Conservation (phyloP, 1,140 invertebrate species). For the Brachionus sp. region DNA sequence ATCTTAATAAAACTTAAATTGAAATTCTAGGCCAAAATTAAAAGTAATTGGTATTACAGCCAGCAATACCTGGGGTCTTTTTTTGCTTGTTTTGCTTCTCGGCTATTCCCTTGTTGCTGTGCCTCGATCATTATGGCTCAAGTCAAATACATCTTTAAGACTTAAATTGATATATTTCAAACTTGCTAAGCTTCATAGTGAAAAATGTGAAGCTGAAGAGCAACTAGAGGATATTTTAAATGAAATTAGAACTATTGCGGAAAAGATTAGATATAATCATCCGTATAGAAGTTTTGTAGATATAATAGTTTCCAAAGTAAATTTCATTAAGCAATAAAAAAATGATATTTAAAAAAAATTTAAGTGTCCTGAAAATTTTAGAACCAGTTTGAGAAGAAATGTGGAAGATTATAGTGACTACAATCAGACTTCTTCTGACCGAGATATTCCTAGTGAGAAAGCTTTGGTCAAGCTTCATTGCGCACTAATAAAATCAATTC, state of each 20-base stretch:
- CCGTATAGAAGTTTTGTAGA: slow-evolving; percentile 65
- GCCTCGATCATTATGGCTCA: slow-evolving; percentile 81
- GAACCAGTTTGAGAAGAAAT: slow-evolving; percentile 50
- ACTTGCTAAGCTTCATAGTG: slow-evolving; percentile 71
- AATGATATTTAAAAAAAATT: background rate
- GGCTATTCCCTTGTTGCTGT: slow-evolving; percentile 96
- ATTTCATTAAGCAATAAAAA: slow-evolving; percentile 51
- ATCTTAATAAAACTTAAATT: background rate
- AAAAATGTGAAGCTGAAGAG: slow-evolving; percentile 78
- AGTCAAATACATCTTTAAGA: slow-evolving; percentile 64
- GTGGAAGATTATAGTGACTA: slow-evolving; percentile 57
- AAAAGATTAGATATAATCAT: slow-evolving; percentile 58
- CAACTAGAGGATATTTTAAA: slow-evolving; percentile 77
- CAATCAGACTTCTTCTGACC: slow-evolving; percentile 60
- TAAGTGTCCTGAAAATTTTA: slow-evolving; percentile 58
- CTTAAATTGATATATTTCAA: slow-evolving; percentile 89
- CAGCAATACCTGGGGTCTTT: slow-evolving; percentile 98
- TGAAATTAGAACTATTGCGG: slow-evolving; percentile 56
- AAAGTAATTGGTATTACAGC: slow-evolving; percentile 97
- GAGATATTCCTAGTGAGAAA: slow-evolving; percentile 64
- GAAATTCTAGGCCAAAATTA: slow-evolving; percentile 71
- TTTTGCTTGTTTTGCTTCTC: slow-evolving; percentile 84
- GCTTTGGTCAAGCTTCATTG: slow-evolving; percentile 71
- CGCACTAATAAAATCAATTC: slow-evolving; percentile 60
- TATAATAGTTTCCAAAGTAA: slow-evolving; percentile 82